A percentile compares a stretch with the other conserved stretches of the same genome.
Evolutionary conservation across 2,113 vertebrate genomes (phyloP).

Genomic region (Cephalopterus ornatus): DNA sequence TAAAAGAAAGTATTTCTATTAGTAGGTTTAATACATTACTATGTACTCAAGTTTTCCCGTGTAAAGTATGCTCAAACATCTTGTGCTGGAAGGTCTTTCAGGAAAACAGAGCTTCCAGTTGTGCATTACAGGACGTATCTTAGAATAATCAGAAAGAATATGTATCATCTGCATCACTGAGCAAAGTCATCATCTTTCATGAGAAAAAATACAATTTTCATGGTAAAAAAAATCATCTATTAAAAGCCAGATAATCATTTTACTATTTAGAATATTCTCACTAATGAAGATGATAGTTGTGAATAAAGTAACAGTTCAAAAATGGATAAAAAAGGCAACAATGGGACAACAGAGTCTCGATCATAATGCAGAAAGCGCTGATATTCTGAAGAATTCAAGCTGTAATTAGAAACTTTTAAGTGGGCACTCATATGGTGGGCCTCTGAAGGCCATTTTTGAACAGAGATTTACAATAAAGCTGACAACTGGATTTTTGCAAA

Average conservation of each 20-base stretch:
- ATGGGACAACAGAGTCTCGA: not conserved
- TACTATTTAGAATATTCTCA: not conserved
- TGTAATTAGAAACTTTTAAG: not conserved
- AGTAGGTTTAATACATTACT: not conserved
- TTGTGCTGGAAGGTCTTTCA: not conserved
- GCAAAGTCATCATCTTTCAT: not conserved
- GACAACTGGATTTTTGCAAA: not conserved
- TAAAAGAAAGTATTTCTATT: not conserved
- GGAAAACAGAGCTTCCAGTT: not conserved
- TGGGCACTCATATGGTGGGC: not conserved
- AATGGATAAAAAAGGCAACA: not conserved
- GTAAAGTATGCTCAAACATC: not conserved
- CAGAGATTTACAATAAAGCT: not conserved
- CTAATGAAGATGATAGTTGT: not conserved
- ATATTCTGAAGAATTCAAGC: not conserved
- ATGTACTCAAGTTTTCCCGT: not conserved
- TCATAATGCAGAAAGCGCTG: not conserved
- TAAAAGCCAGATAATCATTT: not conserved
- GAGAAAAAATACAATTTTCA: not conserved
- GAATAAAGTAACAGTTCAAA: not conserved
- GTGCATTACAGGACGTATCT: not conserved
- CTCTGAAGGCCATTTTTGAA: conserved; percentile 1
- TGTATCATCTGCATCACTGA: not conserved
- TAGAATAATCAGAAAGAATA: not conserved
- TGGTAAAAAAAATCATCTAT: not conserved